Percentiles rank a stretch among this genome's conserved stretches.
These are phyloP conservation scores for Meriones unguiculatus DNA, from an alignment of 2,113 vertebrate genomes.

Conservation along the genomic window DNA sequence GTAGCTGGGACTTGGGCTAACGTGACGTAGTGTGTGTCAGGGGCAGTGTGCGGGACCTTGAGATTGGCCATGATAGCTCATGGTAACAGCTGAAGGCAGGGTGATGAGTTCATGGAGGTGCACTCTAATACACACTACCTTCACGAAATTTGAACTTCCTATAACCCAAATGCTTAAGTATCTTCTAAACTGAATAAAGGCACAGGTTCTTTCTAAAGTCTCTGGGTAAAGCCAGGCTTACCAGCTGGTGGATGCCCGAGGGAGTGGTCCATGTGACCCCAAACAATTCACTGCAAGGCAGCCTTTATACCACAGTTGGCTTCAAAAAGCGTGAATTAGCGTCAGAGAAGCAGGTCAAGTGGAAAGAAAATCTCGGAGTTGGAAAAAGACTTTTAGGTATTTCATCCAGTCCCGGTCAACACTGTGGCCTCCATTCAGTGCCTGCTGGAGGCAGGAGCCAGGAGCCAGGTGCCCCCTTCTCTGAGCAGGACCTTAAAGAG, in stretches of 20 bases:
- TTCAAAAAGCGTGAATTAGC: conserved; percentile 63
- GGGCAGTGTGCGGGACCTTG: background rate
- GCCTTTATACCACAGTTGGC: conserved; percentile 26
- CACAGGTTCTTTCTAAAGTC: background rate
- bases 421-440: background rate
- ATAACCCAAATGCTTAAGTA: background rate
- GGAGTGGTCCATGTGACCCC: conserved; percentile 49
- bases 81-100: background rate
- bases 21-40: background rate
- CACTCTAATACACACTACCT: background rate
- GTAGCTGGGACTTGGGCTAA: background rate
- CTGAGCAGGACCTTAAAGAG: background rate
- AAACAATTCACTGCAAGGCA: conserved; percentile 40
- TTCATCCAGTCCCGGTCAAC: background rate
- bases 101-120: no score
- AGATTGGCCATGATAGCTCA: background rate
- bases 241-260: background rate
- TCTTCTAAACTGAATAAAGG: conserved; percentile 48
- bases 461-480: background rate
- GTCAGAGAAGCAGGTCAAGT: conserved; percentile 71
- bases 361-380: conserved; percentile 64
- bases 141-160: conserved; percentile 26
- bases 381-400: conserved; percentile 46
- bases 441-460: background rate
- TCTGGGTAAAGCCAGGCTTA: conserved; percentile 37